These are phyloP conservation scores for Romanogobio albipinnatus DNA, from an alignment of 2,113 vertebrate genomes.

Conservation along the genomic window DNA sequence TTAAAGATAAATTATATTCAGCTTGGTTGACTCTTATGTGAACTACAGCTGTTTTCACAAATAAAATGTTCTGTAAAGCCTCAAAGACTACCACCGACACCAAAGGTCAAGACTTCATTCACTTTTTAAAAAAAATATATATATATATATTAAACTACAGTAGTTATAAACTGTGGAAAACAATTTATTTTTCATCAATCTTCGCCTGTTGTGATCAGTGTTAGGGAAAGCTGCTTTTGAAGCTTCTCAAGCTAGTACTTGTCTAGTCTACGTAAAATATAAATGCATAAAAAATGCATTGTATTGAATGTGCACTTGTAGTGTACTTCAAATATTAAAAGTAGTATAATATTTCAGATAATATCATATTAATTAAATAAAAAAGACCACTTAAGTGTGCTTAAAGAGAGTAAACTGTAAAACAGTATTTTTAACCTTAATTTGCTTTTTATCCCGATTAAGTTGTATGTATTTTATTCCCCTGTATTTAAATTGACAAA, in stretches of 20 bases:
- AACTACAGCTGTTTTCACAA: constrained; percentile 16
- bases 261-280: neutral
- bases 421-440: too few relatives aligned
- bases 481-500: too few relatives aligned
- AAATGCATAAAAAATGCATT: too few relatives aligned
- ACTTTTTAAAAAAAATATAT: too few relatives aligned
- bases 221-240: neutral
- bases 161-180: neutral
- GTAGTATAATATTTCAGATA: neutral
- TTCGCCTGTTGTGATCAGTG: neutral
- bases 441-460: too few relatives aligned
- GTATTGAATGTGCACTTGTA: neutral
- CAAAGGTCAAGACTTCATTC: constrained; percentile 3
- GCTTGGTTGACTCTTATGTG: constrained; percentile 5
- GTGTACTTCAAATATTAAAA: neutral
- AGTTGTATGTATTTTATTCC: too few relatives aligned
- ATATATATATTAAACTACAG: neutral
- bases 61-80: neutral
- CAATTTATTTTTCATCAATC: neutral
- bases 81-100: neutral
- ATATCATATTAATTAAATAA: neutral
- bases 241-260: neutral
- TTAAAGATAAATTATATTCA: constrained; percentile 17
- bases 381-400: neutral
- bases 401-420: neutral